Evolutionary conservation across 1,140 invertebrate genomes (phyloP).

Genomic region (Drosophila serrata): DNA sequence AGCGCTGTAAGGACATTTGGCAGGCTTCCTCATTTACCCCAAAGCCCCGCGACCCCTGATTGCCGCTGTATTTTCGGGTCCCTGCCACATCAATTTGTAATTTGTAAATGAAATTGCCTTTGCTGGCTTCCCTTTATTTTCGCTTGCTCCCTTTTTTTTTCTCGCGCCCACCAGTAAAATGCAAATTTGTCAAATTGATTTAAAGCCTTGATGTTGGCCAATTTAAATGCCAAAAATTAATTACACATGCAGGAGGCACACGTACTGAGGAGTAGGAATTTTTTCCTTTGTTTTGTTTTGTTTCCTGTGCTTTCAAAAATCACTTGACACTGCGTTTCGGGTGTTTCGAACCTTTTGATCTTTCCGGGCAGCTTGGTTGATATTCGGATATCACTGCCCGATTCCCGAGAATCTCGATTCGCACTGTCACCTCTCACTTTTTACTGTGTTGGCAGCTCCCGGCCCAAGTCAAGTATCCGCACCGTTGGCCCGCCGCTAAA

Average conservation of each 20-base stretch:
- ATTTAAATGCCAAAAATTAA: constrained; percentile 77
- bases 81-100: constrained; percentile 74
- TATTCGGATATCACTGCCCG: constrained; percentile 21
- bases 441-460: constrained; percentile 51
- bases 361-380: constrained; percentile 16
- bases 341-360: constrained; percentile 47
- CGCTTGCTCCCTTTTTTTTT: constrained; percentile 15
- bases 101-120: constrained; percentile 81
- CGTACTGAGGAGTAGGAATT: not conserved
- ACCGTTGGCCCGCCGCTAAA: constrained; percentile 63
- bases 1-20: constrained; percentile 29
- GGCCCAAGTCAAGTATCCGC: constrained; percentile 58
- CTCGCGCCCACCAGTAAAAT: constrained; percentile 57
- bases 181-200: constrained; percentile 81
- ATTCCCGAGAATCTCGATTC: constrained; percentile 20
- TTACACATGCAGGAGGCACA: constrained; percentile 64
- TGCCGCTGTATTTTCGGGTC: constrained; percentile 31
- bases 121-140: constrained; percentile 45
- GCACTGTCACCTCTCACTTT: constrained; percentile 38
- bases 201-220: constrained; percentile 70
- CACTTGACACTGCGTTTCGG: constrained; percentile 35
- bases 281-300: constrained; percentile 7
- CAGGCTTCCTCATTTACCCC: constrained; percentile 15
- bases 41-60: constrained; percentile 21
- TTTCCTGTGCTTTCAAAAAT: constrained; percentile 1